A percentile compares a stretch with the other conserved stretches of the same genome.
Evolutionary conservation across 2,797 vertebrate species (phyloP).

Genomic region (Tadarida brasiliensis): DNA sequence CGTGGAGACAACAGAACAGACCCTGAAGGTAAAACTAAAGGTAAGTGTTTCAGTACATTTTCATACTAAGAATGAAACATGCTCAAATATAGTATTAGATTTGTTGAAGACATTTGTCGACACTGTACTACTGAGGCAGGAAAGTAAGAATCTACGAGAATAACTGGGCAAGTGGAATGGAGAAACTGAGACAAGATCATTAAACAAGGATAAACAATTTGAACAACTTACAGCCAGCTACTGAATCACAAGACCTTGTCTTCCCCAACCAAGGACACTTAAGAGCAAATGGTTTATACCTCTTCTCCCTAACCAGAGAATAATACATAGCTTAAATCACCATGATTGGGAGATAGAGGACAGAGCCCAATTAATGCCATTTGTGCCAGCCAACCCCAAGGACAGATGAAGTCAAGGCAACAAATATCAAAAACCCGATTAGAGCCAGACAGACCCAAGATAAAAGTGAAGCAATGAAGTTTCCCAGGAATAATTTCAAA

Average conservation of each 20-base stretch:
- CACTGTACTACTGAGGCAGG: background rate
- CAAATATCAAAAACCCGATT: background rate
- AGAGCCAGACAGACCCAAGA: background rate
- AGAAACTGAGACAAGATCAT: background rate
- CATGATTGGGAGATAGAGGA: background rate
- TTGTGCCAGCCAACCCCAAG: background rate
- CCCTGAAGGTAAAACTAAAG: constrained; percentile 93
- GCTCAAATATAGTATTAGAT: background rate
- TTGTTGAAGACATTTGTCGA: background rate
- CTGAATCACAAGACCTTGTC: background rate
- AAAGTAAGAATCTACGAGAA: background rate
- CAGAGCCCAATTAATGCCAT: background rate
- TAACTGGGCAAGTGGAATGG: background rate
- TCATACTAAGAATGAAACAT: background rate
- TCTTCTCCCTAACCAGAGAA: background rate
- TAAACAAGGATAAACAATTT: background rate
- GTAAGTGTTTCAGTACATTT: constrained; percentile 85
- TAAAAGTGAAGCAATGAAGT: too few species aligned
- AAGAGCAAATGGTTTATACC: background rate
- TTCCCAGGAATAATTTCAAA: too few species aligned
- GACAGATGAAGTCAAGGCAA: background rate
- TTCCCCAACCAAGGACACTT: background rate
- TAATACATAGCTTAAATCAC: background rate
- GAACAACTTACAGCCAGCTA: background rate
- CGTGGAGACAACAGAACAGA: constrained; percentile 90